Conservation (phyloP, 2,888 invertebrate genomes). For the Stenolophus ochropezus region DNA sequence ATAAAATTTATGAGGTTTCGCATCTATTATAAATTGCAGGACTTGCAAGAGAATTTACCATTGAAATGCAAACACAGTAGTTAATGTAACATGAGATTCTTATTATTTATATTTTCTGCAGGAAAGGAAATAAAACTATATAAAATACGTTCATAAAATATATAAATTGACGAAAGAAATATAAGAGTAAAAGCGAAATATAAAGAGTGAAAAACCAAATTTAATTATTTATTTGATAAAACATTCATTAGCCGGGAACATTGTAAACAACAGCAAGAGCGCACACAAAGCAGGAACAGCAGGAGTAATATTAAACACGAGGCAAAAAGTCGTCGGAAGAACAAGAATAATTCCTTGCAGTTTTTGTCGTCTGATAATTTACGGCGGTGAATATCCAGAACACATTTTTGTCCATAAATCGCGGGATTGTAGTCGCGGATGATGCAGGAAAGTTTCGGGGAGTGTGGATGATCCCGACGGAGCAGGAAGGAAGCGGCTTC, state of each 20-base stretch:
- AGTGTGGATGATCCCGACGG: constrained; percentile 6
- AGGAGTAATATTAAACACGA: background rate
- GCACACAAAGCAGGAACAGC: constrained; percentile 28
- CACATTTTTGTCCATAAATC: constrained; percentile 51
- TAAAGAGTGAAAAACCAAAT: background rate
- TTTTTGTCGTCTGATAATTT: constrained; percentile 34
- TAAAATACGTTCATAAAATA: no score
- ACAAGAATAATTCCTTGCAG: constrained; percentile 40
- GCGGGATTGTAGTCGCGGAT: constrained; percentile 22
- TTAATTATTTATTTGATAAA: constrained; percentile 3
- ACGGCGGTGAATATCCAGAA: constrained; percentile 21
- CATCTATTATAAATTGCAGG: no score
- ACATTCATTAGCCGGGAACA: constrained; percentile 1
- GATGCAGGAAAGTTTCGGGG: constrained; percentile 2
- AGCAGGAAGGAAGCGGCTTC: background rate
- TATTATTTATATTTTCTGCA: no score
- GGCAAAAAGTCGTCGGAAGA: constrained; percentile 9
- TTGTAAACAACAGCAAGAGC: constrained; percentile 4
- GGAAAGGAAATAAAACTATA: no score
- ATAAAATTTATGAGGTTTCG: no score
- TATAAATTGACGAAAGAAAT: background rate
- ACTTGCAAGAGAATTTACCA: no score
- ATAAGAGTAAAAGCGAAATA: background rate
- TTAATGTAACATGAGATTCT: no score
- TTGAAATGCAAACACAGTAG: no score